Base-by-base conservation (phyloP, 2,888 invertebrate species). In the Agrilus cyanescens region DNA sequence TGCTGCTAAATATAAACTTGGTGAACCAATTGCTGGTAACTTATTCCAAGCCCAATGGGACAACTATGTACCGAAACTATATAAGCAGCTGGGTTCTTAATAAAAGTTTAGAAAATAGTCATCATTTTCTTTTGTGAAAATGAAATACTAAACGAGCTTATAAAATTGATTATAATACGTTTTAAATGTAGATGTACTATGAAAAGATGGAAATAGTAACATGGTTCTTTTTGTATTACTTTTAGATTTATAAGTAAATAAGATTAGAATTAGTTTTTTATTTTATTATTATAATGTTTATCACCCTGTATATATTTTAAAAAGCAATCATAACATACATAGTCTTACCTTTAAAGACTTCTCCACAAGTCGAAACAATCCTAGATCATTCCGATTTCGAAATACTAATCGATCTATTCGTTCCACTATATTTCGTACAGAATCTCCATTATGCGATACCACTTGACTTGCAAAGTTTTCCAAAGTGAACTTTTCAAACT, bases 401-500 rank as follows among this genome's bases (percentile, higher is more conserved):
- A 70, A 71, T 3, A 79, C 63, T 7, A 75, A 61, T 8, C 72
- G 62, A 58, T 82, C 77, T 31, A 82, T 68, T 3, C 73, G 68
- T 56, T 78, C 75, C 53, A 82, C 61, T 16, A 80, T 54, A 40
- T 75, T 72, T 20, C 76, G 74, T 44, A 82, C 62, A 4, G 79
- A 76, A 25, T 73, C 66, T 0, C 74, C 65, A 52, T 73, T 73
- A 47, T 76, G 77, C 0, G 80, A 75, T 5, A 82, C 78, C 37
- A 76, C 76, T 68, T 74, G 74, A 48, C 67, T 69, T 1, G 82
- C 80, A 56, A 83, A 82, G 51, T 74, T 71, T 54, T 78, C 66
- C 46, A 83, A 55, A 8, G 83, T 84, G 44, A 66, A 69, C 47
- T 65, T 59, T 57, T 82, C 79, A 48, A 75, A 25, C 25, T 25